These are phyloP conservation scores for Zonotrichia leucophrys DNA, from an alignment of 2,113 vertebrate genomes.

Conservation along the genomic window DNA sequence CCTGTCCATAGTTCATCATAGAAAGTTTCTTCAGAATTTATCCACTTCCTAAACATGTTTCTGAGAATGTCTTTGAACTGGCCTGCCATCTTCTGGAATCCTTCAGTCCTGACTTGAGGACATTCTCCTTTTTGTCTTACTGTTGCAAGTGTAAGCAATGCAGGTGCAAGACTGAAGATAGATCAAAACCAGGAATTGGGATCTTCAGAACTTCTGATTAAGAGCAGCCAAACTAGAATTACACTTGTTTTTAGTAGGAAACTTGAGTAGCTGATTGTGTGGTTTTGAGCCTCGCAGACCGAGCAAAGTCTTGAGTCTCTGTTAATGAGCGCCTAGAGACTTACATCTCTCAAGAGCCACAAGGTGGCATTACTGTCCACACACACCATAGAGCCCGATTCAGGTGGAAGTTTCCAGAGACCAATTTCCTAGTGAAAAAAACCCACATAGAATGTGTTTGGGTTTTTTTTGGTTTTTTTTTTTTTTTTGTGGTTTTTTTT, in stretches of 20 bases:
- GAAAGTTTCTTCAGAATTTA: not conserved
- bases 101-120: not conserved
- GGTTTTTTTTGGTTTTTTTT: too few species aligned
- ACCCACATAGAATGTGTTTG: accelerated
- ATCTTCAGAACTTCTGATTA: not conserved
- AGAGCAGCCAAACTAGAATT: not conserved
- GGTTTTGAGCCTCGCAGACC: not conserved
- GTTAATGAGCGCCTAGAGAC: not conserved
- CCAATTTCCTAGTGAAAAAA: not conserved
- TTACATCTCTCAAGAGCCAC: not conserved
- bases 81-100: not conserved
- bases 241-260: not conserved
- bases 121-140: not conserved
- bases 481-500: not conserved
- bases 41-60: not conserved
- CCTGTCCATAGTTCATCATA: not conserved
- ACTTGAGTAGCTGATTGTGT: not conserved
- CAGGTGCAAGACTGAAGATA: not conserved
- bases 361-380: not conserved
- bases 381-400: not conserved
- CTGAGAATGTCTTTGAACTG: not conserved
- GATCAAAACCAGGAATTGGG: not conserved
- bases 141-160: accelerated
- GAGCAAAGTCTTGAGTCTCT: not conserved
- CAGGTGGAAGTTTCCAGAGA: not conserved